A percentile compares a stretch with the other conserved stretches of the same genome.
phyloP scores from a whole-genome alignment of 2,113 vertebrate species.

The Chrysemys picta region DNA sequence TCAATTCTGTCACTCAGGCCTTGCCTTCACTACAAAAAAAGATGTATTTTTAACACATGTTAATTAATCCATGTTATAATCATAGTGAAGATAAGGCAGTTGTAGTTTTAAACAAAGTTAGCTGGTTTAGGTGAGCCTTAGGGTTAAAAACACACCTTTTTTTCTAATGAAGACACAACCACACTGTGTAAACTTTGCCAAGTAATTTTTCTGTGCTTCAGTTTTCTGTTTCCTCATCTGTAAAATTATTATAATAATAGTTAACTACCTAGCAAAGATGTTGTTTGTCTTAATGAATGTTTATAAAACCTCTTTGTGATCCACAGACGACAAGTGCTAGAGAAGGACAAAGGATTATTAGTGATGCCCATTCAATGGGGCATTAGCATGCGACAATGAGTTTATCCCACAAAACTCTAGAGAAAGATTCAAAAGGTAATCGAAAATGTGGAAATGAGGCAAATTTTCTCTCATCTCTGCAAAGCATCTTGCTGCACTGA shows the following conservation, averaged over 20 bases:
- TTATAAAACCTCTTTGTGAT: conserved; percentile 6
- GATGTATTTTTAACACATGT: neutral
- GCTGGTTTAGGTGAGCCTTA: neutral
- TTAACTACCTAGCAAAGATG: neutral
- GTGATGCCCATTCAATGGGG: neutral
- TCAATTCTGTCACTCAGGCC: neutral
- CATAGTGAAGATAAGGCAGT: neutral
- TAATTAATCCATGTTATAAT: neutral
- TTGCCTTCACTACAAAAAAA: neutral
- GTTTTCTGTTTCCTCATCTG: neutral
- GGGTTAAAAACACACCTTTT: neutral
- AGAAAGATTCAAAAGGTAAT: conserved; percentile 49
- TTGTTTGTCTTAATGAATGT: conserved; percentile 1
- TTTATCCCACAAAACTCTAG: conserved; percentile 31
- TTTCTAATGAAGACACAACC: neutral
- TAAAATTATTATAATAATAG: neutral
- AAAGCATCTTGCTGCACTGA: neutral
- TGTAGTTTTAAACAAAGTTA: neutral
- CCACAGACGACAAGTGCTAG: neutral
- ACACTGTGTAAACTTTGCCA: neutral
- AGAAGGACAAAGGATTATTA: conserved; percentile 23
- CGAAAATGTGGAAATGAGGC: conserved; percentile 55
- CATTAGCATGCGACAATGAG: neutral
- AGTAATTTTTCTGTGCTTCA: neutral
- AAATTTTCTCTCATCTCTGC: conserved; percentile 24